Evolutionary conservation across 1,140 invertebrate species (phyloP), one percentile per base, ranked within the genome.

Genomic region (Alviniconcha marisindica): DNA sequence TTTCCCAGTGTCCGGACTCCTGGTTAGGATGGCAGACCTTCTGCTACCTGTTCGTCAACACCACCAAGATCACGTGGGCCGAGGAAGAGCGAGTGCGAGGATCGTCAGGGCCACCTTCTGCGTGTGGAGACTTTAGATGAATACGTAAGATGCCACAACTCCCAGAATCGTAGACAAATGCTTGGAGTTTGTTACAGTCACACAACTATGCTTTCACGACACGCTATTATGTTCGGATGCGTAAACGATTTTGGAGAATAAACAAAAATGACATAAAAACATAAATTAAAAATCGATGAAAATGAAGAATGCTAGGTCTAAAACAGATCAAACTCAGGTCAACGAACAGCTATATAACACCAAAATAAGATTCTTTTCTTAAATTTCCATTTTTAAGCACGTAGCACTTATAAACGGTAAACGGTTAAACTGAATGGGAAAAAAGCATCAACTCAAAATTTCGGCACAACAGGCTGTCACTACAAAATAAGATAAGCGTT

Each of bases 1-100:
- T 44, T 28, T 2, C 42, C n/a, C 38, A 69, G 42, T 82, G 81
- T 33, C 81, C 81, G 12, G 4, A 1, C 24, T 33, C 33, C 54
- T 82, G 81, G 81, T 2, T 77, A n/a, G 31, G 15, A 2, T 74
- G 33, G 54, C 36, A 40, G 33, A 36, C 48, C 31, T 60, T n/a
- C 28, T 82, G 81, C 51, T 82, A 82, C 71, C 51, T 82, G 33
- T 82, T 82, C 36, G 71, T 76, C 73, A 82, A 82, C 73, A 76
- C 31, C 73, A 60, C 40, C 28, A 40, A 18, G 5, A 38, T 60
- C 28, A 60, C 81, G 33, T 82, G 81, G 81, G 38, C 54, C 14
- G 21, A 54, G 14, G 81, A 71, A 4, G 15, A 51, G 38, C 12
- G 81, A 76, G 38, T 82, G 81, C 54, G 24, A 28, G 60, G 60